Evolutionary conservation across 2,113 vertebrate species (phyloP), one percentile per base, ranked within the genome.

Genomic region (Sebastes fasciatus): DNA sequence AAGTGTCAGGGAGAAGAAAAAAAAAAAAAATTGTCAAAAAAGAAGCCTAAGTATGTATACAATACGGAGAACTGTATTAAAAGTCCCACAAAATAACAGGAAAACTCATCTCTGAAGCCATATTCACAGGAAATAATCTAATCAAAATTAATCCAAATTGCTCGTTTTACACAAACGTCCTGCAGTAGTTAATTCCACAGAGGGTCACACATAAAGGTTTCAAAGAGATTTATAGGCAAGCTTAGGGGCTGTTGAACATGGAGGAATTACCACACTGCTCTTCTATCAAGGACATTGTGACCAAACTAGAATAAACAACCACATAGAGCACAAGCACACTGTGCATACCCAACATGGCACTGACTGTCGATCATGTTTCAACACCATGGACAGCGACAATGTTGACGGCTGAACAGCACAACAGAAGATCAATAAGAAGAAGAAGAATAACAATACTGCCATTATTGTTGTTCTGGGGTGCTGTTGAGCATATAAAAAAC

Each of bases 161-260:
- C 34, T 34, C 3, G 34, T 34, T 34, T 34, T 34, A 34, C 34
- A 34, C 34, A 34, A 34, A 34, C 34, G 34, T 34, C 34, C 34
- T 34, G 4, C 34, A 34, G 34, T 34, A 34, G 34, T 34, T 34
- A 45, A 64, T 67, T 81, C 48, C 54, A 52, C 9, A 57, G 8
- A 60, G 43, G 74, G 61, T 48, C 52, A 55, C 1, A 4, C 43
- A 77, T 43, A 17, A 54, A 80, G 23, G 40, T 77, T 73, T 73
- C 8, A 16, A 17, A 34, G 51, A 57, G 16, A 66, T 60, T 51
- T 62, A 60, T 46, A 4, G 23, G 21, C 34, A 21, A 71, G 21
- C 34, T 75, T 45, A 80, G 64, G 79, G 58, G 43, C 23, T 63
- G 19, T 58, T 66, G 60, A 71, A 75, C 58, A 34, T 23, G 40